phyloP scores from a whole-genome alignment of 1,140 invertebrate genomes.

The Bombus turneri region DNA sequence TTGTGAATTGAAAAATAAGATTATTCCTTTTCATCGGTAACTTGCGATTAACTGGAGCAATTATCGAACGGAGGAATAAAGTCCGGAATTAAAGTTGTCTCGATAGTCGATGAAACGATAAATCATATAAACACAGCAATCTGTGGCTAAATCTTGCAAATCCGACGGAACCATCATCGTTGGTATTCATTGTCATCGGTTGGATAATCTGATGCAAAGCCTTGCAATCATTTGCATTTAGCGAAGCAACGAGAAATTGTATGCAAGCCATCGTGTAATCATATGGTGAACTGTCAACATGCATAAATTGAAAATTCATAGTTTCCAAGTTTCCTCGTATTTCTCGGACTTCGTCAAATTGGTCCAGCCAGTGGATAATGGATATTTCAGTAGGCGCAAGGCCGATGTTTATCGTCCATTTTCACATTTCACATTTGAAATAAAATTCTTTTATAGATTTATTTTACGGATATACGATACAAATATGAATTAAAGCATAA shows the following conservation, averaged over 20 bases:
- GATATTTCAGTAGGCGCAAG: neutral
- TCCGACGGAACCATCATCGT: neutral
- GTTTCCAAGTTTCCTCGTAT: neutral
- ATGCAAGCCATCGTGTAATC: neutral
- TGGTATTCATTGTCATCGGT: neutral
- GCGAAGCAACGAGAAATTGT: conserved; percentile 14
- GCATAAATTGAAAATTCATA: conserved; percentile 12
- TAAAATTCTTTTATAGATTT: no score
- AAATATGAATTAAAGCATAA: neutral
- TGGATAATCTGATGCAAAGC: conserved; percentile 6
- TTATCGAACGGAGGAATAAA: neutral
- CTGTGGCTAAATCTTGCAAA: neutral
- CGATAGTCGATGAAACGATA: neutral
- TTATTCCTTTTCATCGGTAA: no score
- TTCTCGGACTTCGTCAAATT: neutral
- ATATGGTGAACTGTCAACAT: neutral
- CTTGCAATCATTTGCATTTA: conserved; percentile 14
- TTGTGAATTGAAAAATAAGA: no score
- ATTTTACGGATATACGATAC: no score
- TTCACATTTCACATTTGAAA: neutral
- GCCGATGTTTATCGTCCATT: neutral
- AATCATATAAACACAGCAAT: neutral
- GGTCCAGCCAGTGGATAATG: neutral
- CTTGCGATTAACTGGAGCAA: no score
- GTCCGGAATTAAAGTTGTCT: neutral